Evolutionary conservation across 1,140 invertebrate species (phyloP).

Genomic region (Temnothorax nylanderi): DNA sequence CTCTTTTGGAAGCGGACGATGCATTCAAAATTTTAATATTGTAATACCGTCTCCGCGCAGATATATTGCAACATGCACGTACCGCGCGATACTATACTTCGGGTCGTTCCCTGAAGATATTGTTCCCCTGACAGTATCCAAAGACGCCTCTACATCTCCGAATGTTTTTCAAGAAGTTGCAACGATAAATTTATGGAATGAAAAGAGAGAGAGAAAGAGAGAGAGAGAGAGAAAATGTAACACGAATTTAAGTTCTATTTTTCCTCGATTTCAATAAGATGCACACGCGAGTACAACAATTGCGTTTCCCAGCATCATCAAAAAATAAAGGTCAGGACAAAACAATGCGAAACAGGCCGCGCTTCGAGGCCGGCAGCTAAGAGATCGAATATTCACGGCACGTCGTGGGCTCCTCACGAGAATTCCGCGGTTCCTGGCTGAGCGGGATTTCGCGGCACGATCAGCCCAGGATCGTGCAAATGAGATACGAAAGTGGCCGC

Average conservation of each 20-base stretch:
- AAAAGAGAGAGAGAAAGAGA: background rate
- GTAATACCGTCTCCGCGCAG: constrained; percentile 33
- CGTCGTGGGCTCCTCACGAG: constrained; percentile 43
- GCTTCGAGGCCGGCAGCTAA: background rate
- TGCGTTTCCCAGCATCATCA: background rate
- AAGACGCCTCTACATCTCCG: constrained; percentile 5
- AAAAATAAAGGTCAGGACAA: background rate
- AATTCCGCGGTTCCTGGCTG: constrained; percentile 18
- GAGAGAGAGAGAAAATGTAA: background rate
- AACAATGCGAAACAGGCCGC: background rate
- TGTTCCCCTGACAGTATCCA: background rate
- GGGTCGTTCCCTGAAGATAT: constrained; percentile 34
- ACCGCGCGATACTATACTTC: background rate
- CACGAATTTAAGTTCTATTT: background rate
- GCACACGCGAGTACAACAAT: background rate
- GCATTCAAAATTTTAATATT: constrained; percentile 58
- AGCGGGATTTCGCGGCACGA: constrained; percentile 38
- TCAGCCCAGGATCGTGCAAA: constrained; percentile 57
- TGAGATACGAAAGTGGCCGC: constrained; percentile 63
- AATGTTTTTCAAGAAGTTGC: constrained; percentile 13
- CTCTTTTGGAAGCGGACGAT: constrained; percentile 33
- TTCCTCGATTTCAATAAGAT: background rate
- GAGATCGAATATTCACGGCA: constrained; percentile 56
- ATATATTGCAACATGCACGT: constrained; percentile 37
- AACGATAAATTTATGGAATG: background rate